Evolutionary conservation across 1,140 invertebrate species (phyloP).

Genomic region (Zophobas atratus): DNA sequence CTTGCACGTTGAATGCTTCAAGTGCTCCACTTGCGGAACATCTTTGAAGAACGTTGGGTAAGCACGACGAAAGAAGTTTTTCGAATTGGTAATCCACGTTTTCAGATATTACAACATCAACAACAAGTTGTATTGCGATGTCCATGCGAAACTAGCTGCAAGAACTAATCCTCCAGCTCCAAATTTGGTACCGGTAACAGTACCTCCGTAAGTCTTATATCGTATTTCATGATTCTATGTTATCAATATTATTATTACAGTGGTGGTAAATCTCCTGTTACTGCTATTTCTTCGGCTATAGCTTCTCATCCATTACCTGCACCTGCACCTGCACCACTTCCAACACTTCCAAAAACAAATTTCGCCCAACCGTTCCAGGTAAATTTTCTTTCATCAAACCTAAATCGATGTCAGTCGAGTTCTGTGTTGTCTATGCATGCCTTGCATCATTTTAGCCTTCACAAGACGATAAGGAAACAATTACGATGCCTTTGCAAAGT

Average conservation of each 20-base stretch:
- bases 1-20: constrained; percentile 97
- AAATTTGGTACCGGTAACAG: constrained; percentile 83
- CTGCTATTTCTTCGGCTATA: constrained; percentile 78
- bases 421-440: constrained; percentile 40
- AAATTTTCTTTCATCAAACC: constrained; percentile 43
- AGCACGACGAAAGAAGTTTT: constrained; percentile 30
- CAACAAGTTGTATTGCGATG: constrained; percentile 96
- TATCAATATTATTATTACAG: constrained; percentile 64
- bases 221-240: neutral
- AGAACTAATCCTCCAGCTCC: constrained; percentile 84
- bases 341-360: constrained; percentile 71
- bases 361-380: constrained; percentile 63
- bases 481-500: constrained; percentile 43
- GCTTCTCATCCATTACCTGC: constrained; percentile 67
- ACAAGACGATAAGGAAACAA: constrained; percentile 42
- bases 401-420: constrained; percentile 1
- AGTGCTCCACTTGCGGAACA: constrained; percentile 94
- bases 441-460: constrained; percentile 45
- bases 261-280: constrained; percentile 75
- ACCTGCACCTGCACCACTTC: constrained; percentile 69
- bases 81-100: constrained; percentile 16
- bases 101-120: constrained; percentile 91
- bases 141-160: constrained; percentile 92
- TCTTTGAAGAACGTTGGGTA: constrained; percentile 94
- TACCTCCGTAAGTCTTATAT: constrained; percentile 80